Conservation (phyloP, 2,888 invertebrate genomes). For the Diarsia rubi region DNA sequence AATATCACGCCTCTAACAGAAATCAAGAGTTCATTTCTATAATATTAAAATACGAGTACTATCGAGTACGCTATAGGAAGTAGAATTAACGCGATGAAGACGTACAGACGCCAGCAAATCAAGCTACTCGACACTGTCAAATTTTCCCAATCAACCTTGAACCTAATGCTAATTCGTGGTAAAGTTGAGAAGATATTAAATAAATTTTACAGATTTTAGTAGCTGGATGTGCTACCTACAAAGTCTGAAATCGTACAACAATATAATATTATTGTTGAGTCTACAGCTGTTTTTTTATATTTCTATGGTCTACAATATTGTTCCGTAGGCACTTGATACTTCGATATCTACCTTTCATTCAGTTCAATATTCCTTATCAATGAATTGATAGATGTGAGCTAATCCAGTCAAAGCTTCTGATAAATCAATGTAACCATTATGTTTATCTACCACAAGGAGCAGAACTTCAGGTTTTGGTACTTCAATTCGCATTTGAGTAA, state of each 20-base stretch:
- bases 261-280: neutral
- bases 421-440: slow-evolving; percentile 35
- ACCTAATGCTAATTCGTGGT: too few relatives aligned
- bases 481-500: slow-evolving; percentile 57
- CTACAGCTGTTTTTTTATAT: too few relatives aligned
- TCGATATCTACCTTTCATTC: slow-evolving; percentile 39
- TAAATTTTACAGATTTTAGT: too few relatives aligned
- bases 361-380: slow-evolving; percentile 39
- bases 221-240: too few relatives aligned
- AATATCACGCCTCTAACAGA: slow-evolving; percentile 6
- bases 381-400: slow-evolving; percentile 27
- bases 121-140: too few relatives aligned
- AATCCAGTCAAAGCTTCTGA: slow-evolving; percentile 36
- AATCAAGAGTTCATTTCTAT: slow-evolving; percentile 30
- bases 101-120: too few relatives aligned
- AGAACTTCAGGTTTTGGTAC: slow-evolving; percentile 42
- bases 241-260: neutral
- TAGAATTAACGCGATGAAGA: neutral
- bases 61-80: slow-evolving; percentile 44
- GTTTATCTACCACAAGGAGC: slow-evolving; percentile 44
- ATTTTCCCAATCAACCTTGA: too few relatives aligned
- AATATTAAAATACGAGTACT: slow-evolving; percentile 24
- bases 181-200: too few relatives aligned
- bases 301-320: neutral
- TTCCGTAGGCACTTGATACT: slow-evolving; percentile 16